Evolutionary conservation across 2,797 vertebrate genomes (phyloP), one percentile per base, ranked within the genome.

Genomic region (Pangasius krempfi): DNA sequence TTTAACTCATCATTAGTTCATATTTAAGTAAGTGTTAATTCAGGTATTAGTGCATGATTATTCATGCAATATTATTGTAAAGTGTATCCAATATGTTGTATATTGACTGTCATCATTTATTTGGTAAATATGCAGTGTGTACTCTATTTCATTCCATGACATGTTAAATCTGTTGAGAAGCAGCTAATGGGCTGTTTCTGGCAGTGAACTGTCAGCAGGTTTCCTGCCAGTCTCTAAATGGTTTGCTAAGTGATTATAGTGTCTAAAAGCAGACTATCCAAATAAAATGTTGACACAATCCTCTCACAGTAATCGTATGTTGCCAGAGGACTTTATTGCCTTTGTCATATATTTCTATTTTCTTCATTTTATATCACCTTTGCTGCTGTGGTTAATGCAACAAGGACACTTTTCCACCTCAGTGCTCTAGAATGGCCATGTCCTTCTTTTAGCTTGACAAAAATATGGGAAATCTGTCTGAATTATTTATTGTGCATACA

Each of bases 401-500:
- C 72, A 73, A 37, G 58, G 25, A 62, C 58, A 44, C 5, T n/a
- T 75, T 40, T 79, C 27, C n/a, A 37, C 40, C 56, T 60, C 22
- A 60, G 10, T 68, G 5, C 30, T 85, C 73, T 1, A 44, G 60
- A 82, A 16, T 44, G 47, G 25, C 27, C 20, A 60, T 68, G 76
- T 82, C 83, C 58, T 83, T 81, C 78, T 89, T 79, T 72, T 18
- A 40, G 72, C 66, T 27, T 84, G 40, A 81, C 72, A 84, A 52
- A 90, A 86, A 80, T 54, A 82, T 25, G 60, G 81, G 68, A 56
- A 73, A 79, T 52, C 22, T 52, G 27, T 80, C 47, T 89, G 87
- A 90, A 86, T 92, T 88, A 90, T 85, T 89, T 87, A 90, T 58
- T 37, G 58, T 76, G 16, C 72, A 8, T 86, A 66, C 75, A 44